Conservation (phyloP, 2,888 invertebrate genomes). For the Heteromurus nitidus region DNA sequence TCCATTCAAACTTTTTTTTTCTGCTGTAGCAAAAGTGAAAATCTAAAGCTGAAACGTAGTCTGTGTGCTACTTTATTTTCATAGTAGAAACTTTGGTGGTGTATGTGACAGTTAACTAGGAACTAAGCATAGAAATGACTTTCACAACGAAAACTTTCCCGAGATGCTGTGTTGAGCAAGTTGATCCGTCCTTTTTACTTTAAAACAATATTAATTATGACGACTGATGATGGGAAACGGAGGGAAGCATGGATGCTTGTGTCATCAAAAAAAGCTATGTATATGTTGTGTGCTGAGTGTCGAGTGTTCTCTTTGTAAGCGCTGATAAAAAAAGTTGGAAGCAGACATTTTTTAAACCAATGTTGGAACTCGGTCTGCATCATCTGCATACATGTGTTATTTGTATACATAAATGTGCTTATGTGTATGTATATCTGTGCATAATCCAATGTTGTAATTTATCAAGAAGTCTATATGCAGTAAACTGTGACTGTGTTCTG, state of each 20-base stretch:
- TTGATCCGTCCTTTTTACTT: constrained; percentile 2
- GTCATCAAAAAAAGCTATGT: no score
- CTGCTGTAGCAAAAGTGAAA: constrained; percentile 3
- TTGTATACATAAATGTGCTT: no score
- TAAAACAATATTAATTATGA: neutral
- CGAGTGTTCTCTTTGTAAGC: no score
- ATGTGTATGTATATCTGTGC: no score
- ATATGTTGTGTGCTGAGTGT: no score
- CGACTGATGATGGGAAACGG: neutral
- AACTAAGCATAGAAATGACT: neutral
- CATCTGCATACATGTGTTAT: no score
- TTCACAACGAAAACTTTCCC: neutral
- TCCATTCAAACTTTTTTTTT: constrained; percentile 18
- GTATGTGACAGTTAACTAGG: neutral
- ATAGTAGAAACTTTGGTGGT: neutral
- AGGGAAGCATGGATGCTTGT: neutral
- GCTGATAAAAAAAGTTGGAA: no score
- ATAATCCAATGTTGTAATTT: no score
- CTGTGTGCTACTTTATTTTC: neutral
- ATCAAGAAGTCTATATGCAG: no score
- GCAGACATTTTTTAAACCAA: no score
- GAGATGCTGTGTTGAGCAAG: neutral
- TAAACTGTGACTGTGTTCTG: no score
- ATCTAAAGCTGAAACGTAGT: constrained; percentile 25
- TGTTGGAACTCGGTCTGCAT: no score